These are phyloP conservation scores for Amblyjoppa proteus DNA, from an alignment of 2,888 invertebrate species.

Conservation along the genomic window DNA sequence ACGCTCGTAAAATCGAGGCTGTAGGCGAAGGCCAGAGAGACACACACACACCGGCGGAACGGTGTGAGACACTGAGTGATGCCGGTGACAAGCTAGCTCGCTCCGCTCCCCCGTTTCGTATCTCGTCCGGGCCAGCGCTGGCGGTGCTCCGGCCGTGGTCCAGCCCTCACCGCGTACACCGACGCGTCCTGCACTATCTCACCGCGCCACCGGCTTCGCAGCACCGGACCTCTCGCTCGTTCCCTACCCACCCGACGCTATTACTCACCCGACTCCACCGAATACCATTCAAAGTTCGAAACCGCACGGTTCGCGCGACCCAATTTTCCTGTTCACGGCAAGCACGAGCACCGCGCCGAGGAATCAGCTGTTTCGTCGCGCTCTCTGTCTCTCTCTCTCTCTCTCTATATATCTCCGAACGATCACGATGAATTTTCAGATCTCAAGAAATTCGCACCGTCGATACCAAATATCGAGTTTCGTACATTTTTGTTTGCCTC, in stretches of 20 bases:
- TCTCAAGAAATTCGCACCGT: constrained; percentile 4
- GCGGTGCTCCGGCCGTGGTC: constrained; percentile 45
- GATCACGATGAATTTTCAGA: neutral
- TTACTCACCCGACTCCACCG: constrained; percentile 80
- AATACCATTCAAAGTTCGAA: constrained; percentile 82
- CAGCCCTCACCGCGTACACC: constrained; percentile 68
- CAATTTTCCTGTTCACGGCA: constrained; percentile 74
- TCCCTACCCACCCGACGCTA: constrained; percentile 77
- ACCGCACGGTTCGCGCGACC: constrained; percentile 82
- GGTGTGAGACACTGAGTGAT: constrained; percentile 78
- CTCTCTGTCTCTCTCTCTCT: neutral
- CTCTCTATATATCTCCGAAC: neutral
- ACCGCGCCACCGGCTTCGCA: constrained; percentile 36
- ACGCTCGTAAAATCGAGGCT: constrained; percentile 81
- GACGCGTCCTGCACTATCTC: constrained; percentile 10
- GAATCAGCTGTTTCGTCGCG: constrained; percentile 78
- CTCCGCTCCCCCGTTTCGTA: constrained; percentile 52
- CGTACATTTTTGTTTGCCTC: neutral
- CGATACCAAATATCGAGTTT: neutral
- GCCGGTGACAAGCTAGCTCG: constrained; percentile 79
- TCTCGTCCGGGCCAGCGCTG: constrained; percentile 27
- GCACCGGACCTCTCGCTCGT: constrained; percentile 53
- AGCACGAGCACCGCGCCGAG: constrained; percentile 54
- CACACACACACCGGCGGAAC: constrained; percentile 39
- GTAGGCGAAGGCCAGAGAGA: constrained; percentile 75